Evolutionary conservation across 2,888 invertebrate genomes (phyloP).

Genomic region (Parthenolecanium corni): DNA sequence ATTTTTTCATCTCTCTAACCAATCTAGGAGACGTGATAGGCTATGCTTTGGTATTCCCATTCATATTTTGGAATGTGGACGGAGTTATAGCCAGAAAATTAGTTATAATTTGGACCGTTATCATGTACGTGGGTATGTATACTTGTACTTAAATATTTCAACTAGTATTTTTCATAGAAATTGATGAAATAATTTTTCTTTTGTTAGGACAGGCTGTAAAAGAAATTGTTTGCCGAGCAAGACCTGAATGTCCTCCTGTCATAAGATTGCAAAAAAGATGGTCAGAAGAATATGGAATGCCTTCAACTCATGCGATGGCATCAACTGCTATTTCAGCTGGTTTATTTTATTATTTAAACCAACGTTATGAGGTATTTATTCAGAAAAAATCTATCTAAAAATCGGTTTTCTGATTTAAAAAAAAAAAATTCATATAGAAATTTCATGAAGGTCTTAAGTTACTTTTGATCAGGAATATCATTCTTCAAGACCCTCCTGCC

Average conservation of each 20-base stretch:
- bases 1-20: slow-evolving; percentile 71
- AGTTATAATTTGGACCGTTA: slow-evolving; percentile 66
- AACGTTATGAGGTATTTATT: slow-evolving; percentile 59
- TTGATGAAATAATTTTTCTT: slow-evolving; percentile 1
- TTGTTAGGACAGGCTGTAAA: slow-evolving; percentile 68
- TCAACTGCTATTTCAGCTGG: slow-evolving; percentile 79
- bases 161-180: too few species aligned
- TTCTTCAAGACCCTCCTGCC: too few species aligned
- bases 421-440: too few species aligned
- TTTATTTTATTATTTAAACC: slow-evolving; percentile 64
- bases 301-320: slow-evolving; percentile 88
- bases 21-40: slow-evolving; percentile 82
- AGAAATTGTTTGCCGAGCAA: slow-evolving; percentile 74
- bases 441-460: too few species aligned
- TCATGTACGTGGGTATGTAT: slow-evolving; percentile 67
- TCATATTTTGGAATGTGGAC: slow-evolving; percentile 91
- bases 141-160: too few species aligned
- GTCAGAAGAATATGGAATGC: slow-evolving; percentile 88
- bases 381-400: too few species aligned
- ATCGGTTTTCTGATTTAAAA: too few species aligned
- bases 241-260: slow-evolving; percentile 72
- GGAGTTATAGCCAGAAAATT: slow-evolving; percentile 72
- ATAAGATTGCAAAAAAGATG: slow-evolving; percentile 74
- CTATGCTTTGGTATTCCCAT: slow-evolving; percentile 81
- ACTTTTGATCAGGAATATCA: too few species aligned